Evolutionary conservation across 2,797 vertebrate species (phyloP).

Genomic region (Leptoclinus maculatus): DNA sequence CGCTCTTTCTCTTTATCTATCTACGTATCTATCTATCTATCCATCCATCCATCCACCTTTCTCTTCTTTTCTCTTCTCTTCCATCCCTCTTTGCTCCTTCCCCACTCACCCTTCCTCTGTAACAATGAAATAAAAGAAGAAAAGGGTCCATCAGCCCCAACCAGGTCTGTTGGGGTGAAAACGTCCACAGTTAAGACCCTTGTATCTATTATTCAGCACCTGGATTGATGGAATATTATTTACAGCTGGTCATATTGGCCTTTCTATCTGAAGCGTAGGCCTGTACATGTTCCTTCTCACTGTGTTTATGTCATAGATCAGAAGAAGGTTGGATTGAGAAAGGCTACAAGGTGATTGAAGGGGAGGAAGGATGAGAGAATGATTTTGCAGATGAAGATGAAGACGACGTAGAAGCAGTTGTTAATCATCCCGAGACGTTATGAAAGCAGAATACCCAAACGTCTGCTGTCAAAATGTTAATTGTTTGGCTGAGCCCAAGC

Average conservation of each 20-base stretch:
- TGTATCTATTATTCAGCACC: slow-evolving; percentile 55
- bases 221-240: slow-evolving; percentile 74
- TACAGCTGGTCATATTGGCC: slow-evolving; percentile 55
- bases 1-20: slow-evolving; percentile 50
- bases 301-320: not conserved
- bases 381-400: not conserved
- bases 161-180: slow-evolving; percentile 44
- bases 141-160: slow-evolving; percentile 37
- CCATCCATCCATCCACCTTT: slow-evolving; percentile 13
- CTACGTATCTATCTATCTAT: slow-evolving; percentile 40
- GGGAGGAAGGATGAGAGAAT: not conserved
- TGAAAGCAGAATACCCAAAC: slow-evolving; percentile 7
- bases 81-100: not conserved
- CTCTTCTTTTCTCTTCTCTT: not conserved
- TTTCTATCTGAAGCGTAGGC: slow-evolving; percentile 8
- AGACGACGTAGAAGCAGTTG: not conserved
- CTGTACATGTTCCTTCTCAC: not conserved
- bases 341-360: not conserved
- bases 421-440: slow-evolving; percentile 13
- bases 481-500: slow-evolving; percentile 1
- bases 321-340: not conserved
- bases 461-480: not conserved
- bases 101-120: slow-evolving; percentile 37
- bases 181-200: slow-evolving; percentile 52
- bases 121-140: slow-evolving; percentile 42